Evolutionary conservation across 2,888 invertebrate species (phyloP).

Genomic region (Xanthia icteritia): DNA sequence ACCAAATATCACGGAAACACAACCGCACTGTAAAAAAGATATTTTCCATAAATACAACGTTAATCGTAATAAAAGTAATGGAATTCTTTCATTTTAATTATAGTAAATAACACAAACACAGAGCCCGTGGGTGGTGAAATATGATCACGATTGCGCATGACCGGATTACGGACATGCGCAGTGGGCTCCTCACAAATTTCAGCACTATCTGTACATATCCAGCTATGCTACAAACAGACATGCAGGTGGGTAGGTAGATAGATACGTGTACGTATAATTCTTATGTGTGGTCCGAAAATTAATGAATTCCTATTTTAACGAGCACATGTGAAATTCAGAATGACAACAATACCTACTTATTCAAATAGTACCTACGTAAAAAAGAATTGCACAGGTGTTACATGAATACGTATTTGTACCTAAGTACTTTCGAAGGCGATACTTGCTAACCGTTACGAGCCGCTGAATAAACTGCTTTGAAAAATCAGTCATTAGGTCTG

Average conservation of each 20-base stretch:
- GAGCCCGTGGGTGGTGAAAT: slow-evolving; percentile 65
- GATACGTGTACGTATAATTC: not conserved
- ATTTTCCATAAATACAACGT: slow-evolving; percentile 31
- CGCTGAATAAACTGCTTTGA: not conserved
- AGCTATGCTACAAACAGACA: slow-evolving; percentile 10
- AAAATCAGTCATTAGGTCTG: not conserved
- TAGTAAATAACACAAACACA: slow-evolving; percentile 73
- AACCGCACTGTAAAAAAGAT: slow-evolving; percentile 29
- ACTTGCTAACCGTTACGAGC: not conserved
- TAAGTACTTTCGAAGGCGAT: too few species aligned
- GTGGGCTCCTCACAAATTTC: slow-evolving; percentile 32
- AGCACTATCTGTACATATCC: slow-evolving; percentile 1
- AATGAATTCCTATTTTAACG: not conserved
- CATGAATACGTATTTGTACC: not conserved
- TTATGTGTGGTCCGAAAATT: not conserved
- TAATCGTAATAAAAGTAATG: slow-evolving; percentile 16
- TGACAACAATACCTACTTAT: not conserved
- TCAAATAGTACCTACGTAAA: not conserved
- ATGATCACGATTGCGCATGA: slow-evolving; percentile 71
- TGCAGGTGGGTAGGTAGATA: slow-evolving; percentile 6
- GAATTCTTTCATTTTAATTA: slow-evolving; percentile 60
- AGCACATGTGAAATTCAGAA: not conserved
- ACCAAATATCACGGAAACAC: slow-evolving; percentile 2
- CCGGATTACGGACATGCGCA: slow-evolving; percentile 71
- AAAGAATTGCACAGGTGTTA: slow-evolving; percentile 4